Evolutionary conservation across 64 coral and sea anemone genomes (phyloP).

Genomic region (Stichodactyla mertensii): DNA sequence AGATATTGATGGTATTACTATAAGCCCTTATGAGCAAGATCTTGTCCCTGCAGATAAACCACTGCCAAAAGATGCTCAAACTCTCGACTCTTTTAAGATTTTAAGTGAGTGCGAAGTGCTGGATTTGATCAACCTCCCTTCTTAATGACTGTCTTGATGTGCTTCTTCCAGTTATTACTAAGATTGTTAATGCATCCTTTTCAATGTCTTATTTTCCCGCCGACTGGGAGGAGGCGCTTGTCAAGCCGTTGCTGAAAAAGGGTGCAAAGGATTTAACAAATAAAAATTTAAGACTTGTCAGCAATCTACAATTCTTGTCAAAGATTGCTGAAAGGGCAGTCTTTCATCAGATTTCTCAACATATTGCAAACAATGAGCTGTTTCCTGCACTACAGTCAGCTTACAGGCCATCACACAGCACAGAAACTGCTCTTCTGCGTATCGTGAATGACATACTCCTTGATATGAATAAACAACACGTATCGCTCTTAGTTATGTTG

Average conservation of each 20-base stretch:
- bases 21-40: slow-evolving; percentile 21
- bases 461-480: slow-evolving; percentile 3
- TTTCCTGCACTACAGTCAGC: background rate
- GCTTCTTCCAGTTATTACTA: background rate
- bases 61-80: background rate
- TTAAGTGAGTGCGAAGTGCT: background rate
- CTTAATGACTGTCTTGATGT: background rate
- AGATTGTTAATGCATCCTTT: background rate
- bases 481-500: slow-evolving; percentile 1
- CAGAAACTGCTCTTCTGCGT: background rate
- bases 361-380: background rate
- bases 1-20: slow-evolving; percentile 8
- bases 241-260: slow-evolving; percentile 10
- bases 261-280: background rate
- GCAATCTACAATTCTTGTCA: slow-evolving; percentile 39
- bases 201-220: background rate
- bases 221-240: slow-evolving; percentile 23
- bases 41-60: slow-evolving; percentile 33
- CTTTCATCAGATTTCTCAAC: slow-evolving; percentile 14
- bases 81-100: background rate
- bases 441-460: slow-evolving; percentile 15
- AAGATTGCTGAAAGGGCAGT: slow-evolving; percentile 42
- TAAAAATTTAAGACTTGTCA: slow-evolving; percentile 26
- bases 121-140: background rate
- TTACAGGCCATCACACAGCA: background rate